Evolutionary conservation across 2,797 vertebrate genomes (phyloP).

Genomic region (Anomalospiza imberbis): DNA sequence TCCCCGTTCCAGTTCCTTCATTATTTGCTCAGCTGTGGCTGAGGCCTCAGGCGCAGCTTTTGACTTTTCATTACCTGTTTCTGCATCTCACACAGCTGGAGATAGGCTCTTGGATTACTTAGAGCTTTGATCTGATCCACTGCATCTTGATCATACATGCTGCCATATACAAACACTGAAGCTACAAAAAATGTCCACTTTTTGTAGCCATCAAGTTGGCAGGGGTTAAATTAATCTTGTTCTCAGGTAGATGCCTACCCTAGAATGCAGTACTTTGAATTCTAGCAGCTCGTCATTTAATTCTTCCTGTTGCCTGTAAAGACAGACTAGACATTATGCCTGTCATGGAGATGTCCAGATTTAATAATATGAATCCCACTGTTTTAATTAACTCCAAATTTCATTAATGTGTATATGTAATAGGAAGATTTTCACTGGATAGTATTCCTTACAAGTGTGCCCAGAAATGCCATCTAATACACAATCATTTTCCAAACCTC

Average conservation of each 20-base stretch:
- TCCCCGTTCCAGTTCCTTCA: rapidly evolving
- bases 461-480: not conserved
- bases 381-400: not conserved
- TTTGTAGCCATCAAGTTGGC: not conserved
- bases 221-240: not conserved
- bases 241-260: not conserved
- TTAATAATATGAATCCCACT: not conserved
- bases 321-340: not conserved
- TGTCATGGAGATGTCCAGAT: not conserved
- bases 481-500: not conserved
- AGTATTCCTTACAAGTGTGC: not conserved
- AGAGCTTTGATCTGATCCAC: not conserved
- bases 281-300: not conserved
- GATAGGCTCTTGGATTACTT: not conserved
- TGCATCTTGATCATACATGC: not conserved
- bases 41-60: not conserved
- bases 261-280: not conserved
- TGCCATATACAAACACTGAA: not conserved
- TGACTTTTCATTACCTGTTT: not conserved
- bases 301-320: not conserved
- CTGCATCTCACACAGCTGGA: not conserved
- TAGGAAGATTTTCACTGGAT: not conserved
- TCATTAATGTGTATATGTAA: not conserved
- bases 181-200: not conserved
- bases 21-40: not conserved